Conservation (phyloP, 2,797 vertebrate species). For the Protosalanx chinensis region DNA sequence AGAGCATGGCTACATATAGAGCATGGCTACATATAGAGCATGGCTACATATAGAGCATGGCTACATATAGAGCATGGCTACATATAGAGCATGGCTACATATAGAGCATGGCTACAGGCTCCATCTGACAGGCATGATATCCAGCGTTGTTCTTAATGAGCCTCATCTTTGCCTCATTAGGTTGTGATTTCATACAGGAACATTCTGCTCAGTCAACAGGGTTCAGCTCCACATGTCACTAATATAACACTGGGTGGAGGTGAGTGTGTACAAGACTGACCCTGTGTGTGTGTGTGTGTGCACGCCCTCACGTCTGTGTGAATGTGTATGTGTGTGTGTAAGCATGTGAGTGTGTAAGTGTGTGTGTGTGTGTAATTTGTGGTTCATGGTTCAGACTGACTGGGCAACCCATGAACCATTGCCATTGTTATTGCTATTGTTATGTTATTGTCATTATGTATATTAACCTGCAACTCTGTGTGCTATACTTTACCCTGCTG, state of each 20-base stretch:
- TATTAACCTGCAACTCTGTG: no score
- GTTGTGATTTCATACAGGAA: constrained; percentile 54
- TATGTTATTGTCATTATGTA: no score
- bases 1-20: constrained; percentile 10
- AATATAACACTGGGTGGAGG: constrained; percentile 35
- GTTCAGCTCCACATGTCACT: constrained; percentile 44
- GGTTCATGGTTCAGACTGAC: neutral
- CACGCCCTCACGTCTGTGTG: no score
- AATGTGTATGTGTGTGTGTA: neutral
- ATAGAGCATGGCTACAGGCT: constrained; percentile 13
- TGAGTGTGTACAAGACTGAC: constrained; percentile 14
- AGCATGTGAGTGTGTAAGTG: neutral
- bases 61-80: no score
- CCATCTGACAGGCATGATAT: constrained; percentile 48
- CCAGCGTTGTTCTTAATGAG: constrained; percentile 47
- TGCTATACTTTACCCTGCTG: no score
- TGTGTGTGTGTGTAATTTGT: neutral
- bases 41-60: neutral
- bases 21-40: neutral
- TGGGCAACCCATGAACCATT: neutral
- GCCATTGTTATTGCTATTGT: no score
- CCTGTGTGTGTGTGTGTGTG: constrained; percentile 1
- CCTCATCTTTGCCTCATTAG: constrained; percentile 58
- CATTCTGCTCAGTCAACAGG: constrained; percentile 46
- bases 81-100: neutral